Base-by-base conservation (phyloP, 2,113 vertebrate genomes). In the Nerophis lumbriciformis region DNA sequence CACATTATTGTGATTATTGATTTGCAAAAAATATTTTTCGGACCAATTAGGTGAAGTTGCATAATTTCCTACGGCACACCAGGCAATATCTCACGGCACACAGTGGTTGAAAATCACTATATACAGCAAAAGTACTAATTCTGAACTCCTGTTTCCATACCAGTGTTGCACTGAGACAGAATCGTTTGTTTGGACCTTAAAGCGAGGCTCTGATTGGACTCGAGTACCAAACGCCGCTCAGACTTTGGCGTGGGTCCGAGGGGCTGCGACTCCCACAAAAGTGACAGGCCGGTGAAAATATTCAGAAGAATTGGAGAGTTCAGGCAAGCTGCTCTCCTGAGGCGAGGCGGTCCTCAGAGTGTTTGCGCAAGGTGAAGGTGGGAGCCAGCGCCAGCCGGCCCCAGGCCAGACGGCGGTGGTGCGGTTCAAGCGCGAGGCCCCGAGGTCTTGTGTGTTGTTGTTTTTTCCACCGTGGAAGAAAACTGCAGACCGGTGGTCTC, bases 281-380 rank as follows among this genome's bases (percentile, higher is more conserved):
- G 79, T 76, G 77, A 76, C 69, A 71, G 76, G 78, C 61, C 59
- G 77, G 62, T 74, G 78, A 81, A 77, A 69, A 78, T 69, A 73
- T 69, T 66, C 63, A 56, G 59, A 14, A 37, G 65, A 48, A 6
- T 53, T 48, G 48, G 63, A 73, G 65, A 69, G 72, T 69, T 68
- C 63, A 39, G n/a, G 68, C 66, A 51, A 65, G 71, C 76, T 70
- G 50, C 59, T 69, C 72, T 72, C 76, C 75, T 64, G 73, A 82
- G 82, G 80, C 80, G 73, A 64, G 81, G 16, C 62, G 68, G 65
- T 76, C 69, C 59, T 77, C 66, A 77, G 78, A 81, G 80, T 80
- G 78, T 88, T 87, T 85, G 82, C 72, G 82, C 84, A 85, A 81
- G 84, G 80, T 86, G 84, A 87, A 83, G 85, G 83, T 81, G 85